Percentiles rank a stretch among this genome's conserved stretches.
Evolutionary conservation across 2,888 invertebrate species (phyloP).

Genomic region (Salpingus planirostris): DNA sequence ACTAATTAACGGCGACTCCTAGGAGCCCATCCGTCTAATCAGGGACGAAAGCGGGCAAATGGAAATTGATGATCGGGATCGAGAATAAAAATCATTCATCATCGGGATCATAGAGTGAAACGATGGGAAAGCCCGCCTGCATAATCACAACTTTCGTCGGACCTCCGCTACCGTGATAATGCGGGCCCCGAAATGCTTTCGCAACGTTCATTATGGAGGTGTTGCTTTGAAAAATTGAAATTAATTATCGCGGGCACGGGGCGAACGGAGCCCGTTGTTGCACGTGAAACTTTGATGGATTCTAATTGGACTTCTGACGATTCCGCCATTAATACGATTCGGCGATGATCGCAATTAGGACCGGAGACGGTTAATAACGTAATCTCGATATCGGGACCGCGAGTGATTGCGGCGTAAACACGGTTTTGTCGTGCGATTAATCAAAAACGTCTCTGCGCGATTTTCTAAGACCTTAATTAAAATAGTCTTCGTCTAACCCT

Average conservation of each 20-base stretch:
- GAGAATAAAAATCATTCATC: slow-evolving; percentile 34
- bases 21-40: slow-evolving; percentile 26
- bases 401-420: no score
- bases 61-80: slow-evolving; percentile 37
- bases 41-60: slow-evolving; percentile 35
- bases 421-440: no score
- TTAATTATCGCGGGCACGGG: slow-evolving; percentile 8
- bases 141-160: slow-evolving; percentile 13
- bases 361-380: no score
- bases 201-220: slow-evolving; percentile 18
- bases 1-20: slow-evolving; percentile 26
- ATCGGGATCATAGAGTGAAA: slow-evolving; percentile 24
- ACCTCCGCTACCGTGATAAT: slow-evolving; percentile 13
- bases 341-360: no score
- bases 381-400: no score
- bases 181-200: no score
- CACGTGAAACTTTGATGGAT: no score
- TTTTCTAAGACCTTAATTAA: no score
- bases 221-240: slow-evolving; percentile 14
- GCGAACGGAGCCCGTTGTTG: background rate
- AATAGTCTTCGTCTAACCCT: no score
- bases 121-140: slow-evolving; percentile 27
- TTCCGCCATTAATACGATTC: no score
- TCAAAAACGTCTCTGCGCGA: no score
- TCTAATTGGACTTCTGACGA: no score